Evolutionary conservation across 1,140 invertebrate genomes (phyloP), one percentile per base, ranked within the genome.

Genomic region (Galleria mellonella): DNA sequence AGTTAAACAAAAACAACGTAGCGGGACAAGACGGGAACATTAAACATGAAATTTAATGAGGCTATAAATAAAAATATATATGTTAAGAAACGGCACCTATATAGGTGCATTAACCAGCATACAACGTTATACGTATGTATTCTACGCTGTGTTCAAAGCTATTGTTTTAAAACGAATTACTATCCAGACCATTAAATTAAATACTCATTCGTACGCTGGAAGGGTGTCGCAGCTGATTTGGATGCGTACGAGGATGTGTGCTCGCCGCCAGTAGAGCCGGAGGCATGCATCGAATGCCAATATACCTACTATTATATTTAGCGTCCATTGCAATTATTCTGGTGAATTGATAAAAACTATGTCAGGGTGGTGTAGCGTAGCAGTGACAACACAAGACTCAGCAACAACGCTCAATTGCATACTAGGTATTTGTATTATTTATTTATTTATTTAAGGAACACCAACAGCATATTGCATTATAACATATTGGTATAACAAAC

Each of bases 141-240:
- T 55, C 47, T 63, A 67, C 52, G 53, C 42, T 36, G 51, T 49
- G 53, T 52, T 54, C 56, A 44, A 52, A 54, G 66, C 66, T 61
- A 78, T 78, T 78, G 71, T 78, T 81, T 72, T 71, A 53, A 62
- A 70, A 71, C 66, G 62, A 66, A 73, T 83, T 77, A 77, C 63
- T 70, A 79, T 67, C 57, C 60, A 73, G 68, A 69, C 78, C 72
- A 74, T 79, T 66, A 76, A 72, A 79, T 75, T 73, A 79, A 73
- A 70, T 54, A 41, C 69, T 79, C 70, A 74, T 84, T 72, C 60
- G 75, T 84, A 82, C 44, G 74, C 75, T 51, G 59, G 50, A 58
- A 55, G 59, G 60, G 58, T 64, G 55, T 57, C 43, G 51, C 38
- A 40, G 67, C 68, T 72, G 63, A 75, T 84, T 84, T 69, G 61